Base-by-base conservation (phyloP, 2,113 vertebrate genomes). In the Gopherus evgoodei region DNA sequence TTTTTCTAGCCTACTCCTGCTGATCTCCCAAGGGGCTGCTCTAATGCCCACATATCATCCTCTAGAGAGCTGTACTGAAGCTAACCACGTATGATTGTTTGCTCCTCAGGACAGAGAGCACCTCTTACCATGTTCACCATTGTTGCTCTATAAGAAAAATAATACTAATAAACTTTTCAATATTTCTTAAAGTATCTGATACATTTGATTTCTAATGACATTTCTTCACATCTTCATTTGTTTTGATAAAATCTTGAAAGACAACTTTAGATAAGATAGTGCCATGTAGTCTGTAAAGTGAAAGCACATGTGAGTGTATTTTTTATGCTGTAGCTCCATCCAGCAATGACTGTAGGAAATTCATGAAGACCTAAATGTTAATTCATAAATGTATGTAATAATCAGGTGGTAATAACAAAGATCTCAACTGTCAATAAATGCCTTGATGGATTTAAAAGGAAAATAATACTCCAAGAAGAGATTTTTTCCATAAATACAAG, bases 281-380 rank as follows among this genome's bases (percentile, higher is more conserved):
- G 44, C 52, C 38, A n/a, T 84, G 78, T 79, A 92, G 47, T 59
- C 57, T 72, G 42, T 16, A 50, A 62, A 79, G 50, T 11, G 11
- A 47, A 59, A 81, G 17, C 11, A 59, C 11, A 62, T 3, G 21
- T 31, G 25, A 6, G 29, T 12, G 53, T 90, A 98, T 98, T 98
- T 96, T 95, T 97, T 97, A 93, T 91, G 95, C 97, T 98, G 94
- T 97, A 98, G 98, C 98, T 98, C 98, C 98, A 98, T 91, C 98
- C 98, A 98, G 97, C 91, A 97, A 94, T 90, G 49, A 81, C 11
- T 44, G 44, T 84, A 93, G 93, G 97, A 96, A 98, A 95, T 96
- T 91, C 96, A 89, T 69, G 27, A 91, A 84, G 25, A 4, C 38
- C 6, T 69, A 27, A 83, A 2, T 91, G 91, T n/a, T 27, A 19